Base-by-base conservation (phyloP, 2,888 invertebrate genomes). In the Orthosia gracilis region DNA sequence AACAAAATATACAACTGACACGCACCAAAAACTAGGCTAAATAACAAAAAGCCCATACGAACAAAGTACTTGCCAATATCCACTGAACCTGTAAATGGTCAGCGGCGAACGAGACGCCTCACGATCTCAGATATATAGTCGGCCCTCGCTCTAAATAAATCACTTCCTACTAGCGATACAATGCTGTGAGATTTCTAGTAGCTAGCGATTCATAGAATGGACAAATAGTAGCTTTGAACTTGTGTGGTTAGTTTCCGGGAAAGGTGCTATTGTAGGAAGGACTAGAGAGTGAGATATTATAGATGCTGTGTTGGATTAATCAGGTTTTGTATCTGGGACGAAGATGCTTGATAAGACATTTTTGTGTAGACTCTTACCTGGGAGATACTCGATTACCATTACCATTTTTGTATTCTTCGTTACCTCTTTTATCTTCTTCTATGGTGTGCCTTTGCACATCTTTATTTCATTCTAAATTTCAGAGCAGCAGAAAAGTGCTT, bases 101-200 rank as follows among this genome's bases (percentile, higher is more conserved):
- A 89, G 86, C 87, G 83, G 85, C 89, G 89, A 88, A 88, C 88
- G 90, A 90, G 86, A 85, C 86, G 88, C 88, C 89, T 93, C 95
- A 96, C 95, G 95, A 96, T 94, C 93, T 88, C 80, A 93, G 94
- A 94, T 94, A 95, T 93, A 93, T 92, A 89, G 92, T 88, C 88
- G 85, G 89, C 87, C 90, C 89, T 87, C 92, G 94, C 92, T 94
- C 92, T 91, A 93, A 92, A 96, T 96, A 95, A 95, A 96, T 95
- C 95, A 95, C 95, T 95, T 95, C 95, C 95, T 94, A 90, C 92
- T 92, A 90, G 90, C 89, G 90, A 91, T 93, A 94, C 93, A 93
- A 93, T 91, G 89, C 89, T 86, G 82, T 83, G 84, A 85, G 84
- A 83, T 86, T 86, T 80, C 77, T 84, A 83, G 85, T 65, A 76